These are phyloP conservation scores for Mobula hypostoma DNA, from an alignment of 2,113 vertebrate genomes.

Conservation along the genomic window DNA sequence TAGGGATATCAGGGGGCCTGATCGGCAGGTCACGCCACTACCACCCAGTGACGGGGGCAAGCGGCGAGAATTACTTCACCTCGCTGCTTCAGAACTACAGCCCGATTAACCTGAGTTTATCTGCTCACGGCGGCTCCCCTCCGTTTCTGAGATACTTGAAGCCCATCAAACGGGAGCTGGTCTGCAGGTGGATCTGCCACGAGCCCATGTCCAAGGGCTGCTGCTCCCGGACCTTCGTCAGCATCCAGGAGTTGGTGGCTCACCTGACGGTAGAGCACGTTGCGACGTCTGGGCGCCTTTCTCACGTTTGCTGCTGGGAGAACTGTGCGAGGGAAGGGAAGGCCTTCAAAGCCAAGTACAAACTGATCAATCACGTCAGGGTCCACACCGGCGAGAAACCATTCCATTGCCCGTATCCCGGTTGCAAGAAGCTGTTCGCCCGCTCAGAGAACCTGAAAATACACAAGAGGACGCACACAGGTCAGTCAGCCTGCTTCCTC, in stretches of 20 bases:
- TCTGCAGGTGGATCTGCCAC: slow-evolving; percentile 61
- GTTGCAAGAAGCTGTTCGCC: slow-evolving; percentile 61
- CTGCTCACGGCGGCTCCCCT: slow-evolving; percentile 50
- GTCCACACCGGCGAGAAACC: slow-evolving; percentile 60
- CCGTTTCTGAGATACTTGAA: slow-evolving; percentile 53
- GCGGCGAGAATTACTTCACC: slow-evolving; percentile 56
- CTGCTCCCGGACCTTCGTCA: slow-evolving; percentile 61
- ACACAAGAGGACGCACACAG: slow-evolving; percentile 65
- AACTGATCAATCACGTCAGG: slow-evolving; percentile 59
- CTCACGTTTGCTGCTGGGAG: slow-evolving; percentile 61
- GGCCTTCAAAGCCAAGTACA: slow-evolving; percentile 61
- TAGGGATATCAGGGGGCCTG: slow-evolving; percentile 54
- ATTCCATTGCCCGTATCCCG: slow-evolving; percentile 53
- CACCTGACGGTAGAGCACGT: slow-evolving; percentile 67
- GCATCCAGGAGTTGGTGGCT: slow-evolving; percentile 65
- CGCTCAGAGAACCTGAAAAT: slow-evolving; percentile 66
- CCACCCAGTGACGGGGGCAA: slow-evolving; percentile 43
- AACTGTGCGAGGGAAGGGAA: slow-evolving; percentile 50
- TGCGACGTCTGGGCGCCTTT: slow-evolving; percentile 59
- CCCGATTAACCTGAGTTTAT: slow-evolving; percentile 47
- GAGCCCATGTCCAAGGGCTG: slow-evolving; percentile 51
- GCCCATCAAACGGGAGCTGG: slow-evolving; percentile 54
- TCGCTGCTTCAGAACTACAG: slow-evolving; percentile 56
- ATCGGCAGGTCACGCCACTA: slow-evolving; percentile 52
- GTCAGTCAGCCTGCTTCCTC: slow-evolving; percentile 45